Base-by-base conservation (phyloP, 1,140 invertebrate species). In the Drosophila funebris region DNA sequence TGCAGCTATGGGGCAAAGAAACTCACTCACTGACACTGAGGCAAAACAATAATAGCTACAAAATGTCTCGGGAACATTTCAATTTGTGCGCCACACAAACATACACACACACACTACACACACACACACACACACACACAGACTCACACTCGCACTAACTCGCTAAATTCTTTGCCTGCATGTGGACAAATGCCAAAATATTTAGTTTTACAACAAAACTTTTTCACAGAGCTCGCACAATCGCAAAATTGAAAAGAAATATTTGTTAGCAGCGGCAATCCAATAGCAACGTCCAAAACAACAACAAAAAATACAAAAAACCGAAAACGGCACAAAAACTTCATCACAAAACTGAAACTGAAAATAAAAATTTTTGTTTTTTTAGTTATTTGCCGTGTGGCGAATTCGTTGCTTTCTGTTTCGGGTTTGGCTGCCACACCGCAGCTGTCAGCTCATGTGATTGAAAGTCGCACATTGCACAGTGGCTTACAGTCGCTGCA, bases 1-100 rank as follows among this genome's bases (percentile, higher is more conserved):
- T 78, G 63, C 73, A 79, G 24, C 73, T 48, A 33, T 43, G 48
- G 57, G 41, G 53, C 48, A 70, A 75, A 66, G 67, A 71, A 75
- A 50, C 22, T 27, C 22, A 77, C 72, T 61, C 61, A 64, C 73
- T 41, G 62, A 70, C 64, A 56, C 41, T 11, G 18, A 27, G 58
- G 33, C 61, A 85, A 85, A 85, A 85, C 78, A 85, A 78, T 74
- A 77, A 79, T 63, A 76, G 78, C 66, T 70, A 66, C 78, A 68
- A 73, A 83, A 79, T 88, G 83, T 88, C 83, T 83, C 83, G 57
- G 82, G 83, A 76, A 88, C 78, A 88, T 88, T 88, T 88, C 83
- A 88, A 88, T 88, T 88, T 88, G 64, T 66, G 56, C 73, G 43
- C 33, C 56, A 36, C 22, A 8, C 29, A 57, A n/a, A 44, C 13